Percentiles rank a stretch among this genome's conserved stretches.
Evolutionary conservation across 2,888 invertebrate genomes (phyloP).

Genomic region (Uropetala carovei): DNA sequence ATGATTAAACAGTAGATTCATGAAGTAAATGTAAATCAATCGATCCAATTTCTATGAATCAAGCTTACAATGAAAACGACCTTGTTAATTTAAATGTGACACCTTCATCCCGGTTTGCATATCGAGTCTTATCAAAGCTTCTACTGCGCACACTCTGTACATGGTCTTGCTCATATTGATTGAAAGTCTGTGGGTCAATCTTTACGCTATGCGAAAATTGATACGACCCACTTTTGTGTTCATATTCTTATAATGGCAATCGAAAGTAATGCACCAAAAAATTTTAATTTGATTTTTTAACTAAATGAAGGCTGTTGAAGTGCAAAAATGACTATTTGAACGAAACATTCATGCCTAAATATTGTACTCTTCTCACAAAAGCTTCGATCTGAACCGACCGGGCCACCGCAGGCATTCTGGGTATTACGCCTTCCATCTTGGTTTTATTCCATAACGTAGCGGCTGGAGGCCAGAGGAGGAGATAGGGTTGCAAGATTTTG

Average conservation of each 20-base stretch:
- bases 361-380: neutral
- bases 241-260: conserved; percentile 19
- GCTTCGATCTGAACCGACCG: conserved; percentile 62
- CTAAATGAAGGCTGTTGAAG: conserved; percentile 21
- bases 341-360: neutral
- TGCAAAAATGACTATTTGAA: neutral
- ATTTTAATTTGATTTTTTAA: neutral
- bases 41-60: neutral
- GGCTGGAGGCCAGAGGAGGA: conserved; percentile 57
- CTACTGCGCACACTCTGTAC: conserved; percentile 60
- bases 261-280: neutral
- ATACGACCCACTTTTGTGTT: conserved; percentile 58
- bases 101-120: neutral
- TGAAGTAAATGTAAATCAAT: neutral
- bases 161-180: conserved; percentile 55
- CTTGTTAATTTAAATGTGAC: neutral
- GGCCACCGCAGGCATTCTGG: conserved; percentile 58
- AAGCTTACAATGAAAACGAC: neutral
- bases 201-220: conserved; percentile 64
- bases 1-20: neutral
- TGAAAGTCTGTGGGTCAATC: conserved; percentile 64
- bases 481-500: conserved; percentile 37
- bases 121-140: neutral
- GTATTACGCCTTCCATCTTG: conserved; percentile 59
- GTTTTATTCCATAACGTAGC: conserved; percentile 54